Base-by-base conservation (phyloP, 2,113 vertebrate genomes). In the Embiotoca jacksoni region DNA sequence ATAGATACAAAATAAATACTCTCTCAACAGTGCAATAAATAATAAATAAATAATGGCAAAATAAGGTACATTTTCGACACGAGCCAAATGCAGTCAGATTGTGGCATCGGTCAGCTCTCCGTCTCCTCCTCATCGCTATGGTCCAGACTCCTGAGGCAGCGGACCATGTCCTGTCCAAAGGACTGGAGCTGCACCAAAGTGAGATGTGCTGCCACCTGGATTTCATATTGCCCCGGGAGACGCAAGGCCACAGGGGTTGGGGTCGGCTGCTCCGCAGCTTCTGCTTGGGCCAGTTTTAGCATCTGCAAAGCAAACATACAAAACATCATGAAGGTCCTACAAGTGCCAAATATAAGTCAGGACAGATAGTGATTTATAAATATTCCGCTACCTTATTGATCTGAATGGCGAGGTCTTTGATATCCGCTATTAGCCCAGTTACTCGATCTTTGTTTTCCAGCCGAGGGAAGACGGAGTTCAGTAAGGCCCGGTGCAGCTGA, bases 131-230 rank as follows among this genome's bases (percentile, higher is more conserved):
- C 63, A 0, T 56, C 53, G 54, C 31, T 54, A 7, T 2, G 44
- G 47, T 80, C 65, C 69, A 93, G 65, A 41, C 36, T 75, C 37
- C 81, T 72, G 10, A 95, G 77, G 78, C 59, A 87, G 13, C 85
- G 90, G 16, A 41, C 69, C 14, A 89, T 3, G 15, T 94, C 88
- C 61, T 75, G 63, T 4, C 69, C 71, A 6, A 94, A 95, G 0
- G 62, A 4, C 69, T 81, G 84, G 7, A 95, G 92, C 76, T 93
- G 91, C 3, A 77, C 67, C 79, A 95, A 89, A 6, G 71, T 76
- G 60, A 95, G 77, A 82, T 95, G 95, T 0, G 86, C 56, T 2
- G 93, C 92, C 73, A 94, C 92, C 83, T 93, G 86, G 1, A 92
- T 78, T 0, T 86, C 59, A n/a, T 89, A 95, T 0, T 83, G 10